These are phyloP conservation scores for Mythimna vitellina DNA, from an alignment of 2,888 invertebrate species.

Conservation along the genomic window DNA sequence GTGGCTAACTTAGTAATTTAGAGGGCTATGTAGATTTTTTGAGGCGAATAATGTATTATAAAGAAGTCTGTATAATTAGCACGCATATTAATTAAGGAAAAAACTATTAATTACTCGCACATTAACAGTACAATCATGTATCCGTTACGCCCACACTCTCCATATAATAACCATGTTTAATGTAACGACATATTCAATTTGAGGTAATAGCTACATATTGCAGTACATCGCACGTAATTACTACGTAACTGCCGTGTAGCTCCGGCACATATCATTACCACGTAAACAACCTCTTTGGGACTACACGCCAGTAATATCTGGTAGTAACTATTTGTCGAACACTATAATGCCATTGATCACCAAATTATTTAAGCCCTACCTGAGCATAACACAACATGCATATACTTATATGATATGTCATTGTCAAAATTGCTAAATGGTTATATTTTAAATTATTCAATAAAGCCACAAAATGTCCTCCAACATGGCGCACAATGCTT, in stretches of 20 bases:
- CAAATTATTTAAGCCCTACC: slow-evolving; percentile 53
- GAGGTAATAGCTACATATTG: slow-evolving; percentile 34
- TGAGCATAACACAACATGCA: slow-evolving; percentile 61
- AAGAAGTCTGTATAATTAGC: no score
- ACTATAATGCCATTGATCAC: slow-evolving; percentile 59
- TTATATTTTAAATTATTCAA: no score
- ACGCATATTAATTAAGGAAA: neutral
- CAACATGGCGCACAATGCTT: no score
- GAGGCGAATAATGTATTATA: no score
- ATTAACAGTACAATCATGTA: neutral
- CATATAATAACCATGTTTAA: slow-evolving; percentile 18
- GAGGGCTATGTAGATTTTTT: no score
- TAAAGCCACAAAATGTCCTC: no score
- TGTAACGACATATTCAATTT: slow-evolving; percentile 46
- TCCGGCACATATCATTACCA: slow-evolving; percentile 54
- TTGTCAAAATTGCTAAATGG: no score
- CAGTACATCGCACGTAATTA: slow-evolving; percentile 47
- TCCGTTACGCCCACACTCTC: neutral
- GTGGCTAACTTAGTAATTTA: no score
- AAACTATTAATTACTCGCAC: neutral
- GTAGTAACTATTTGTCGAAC: slow-evolving; percentile 63
- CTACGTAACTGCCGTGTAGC: slow-evolving; percentile 44
- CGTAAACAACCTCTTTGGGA: slow-evolving; percentile 63
- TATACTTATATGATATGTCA: neutral
- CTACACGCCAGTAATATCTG: slow-evolving; percentile 70